Base-by-base conservation (phyloP, 2,797 vertebrate species). In the Myiothlypis chrysogaster region DNA sequence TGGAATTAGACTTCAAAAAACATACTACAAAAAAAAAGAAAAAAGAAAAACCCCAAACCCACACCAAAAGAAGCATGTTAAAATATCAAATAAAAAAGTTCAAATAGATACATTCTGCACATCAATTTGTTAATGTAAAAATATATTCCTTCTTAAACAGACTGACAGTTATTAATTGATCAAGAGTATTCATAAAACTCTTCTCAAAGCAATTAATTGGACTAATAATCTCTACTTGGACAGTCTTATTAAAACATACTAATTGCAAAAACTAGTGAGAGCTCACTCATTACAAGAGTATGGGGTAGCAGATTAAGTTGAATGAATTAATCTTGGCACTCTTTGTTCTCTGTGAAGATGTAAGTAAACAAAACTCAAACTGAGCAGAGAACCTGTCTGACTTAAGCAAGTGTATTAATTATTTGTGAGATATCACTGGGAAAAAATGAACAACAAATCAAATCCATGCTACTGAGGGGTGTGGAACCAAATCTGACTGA, bases 121-220 rank as follows among this genome's bases (percentile, higher is more conserved):
- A 60, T 63, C 55, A 56, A 7, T 92, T 89, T 93, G 39, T 89
- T 94, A 5, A 34, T 65, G 28, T 93, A 87, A 95, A 85, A 93
- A 43, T 93, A 24, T 50, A 55, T 90, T 96, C 65, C 27, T 66
- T 93, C 87, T 95, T 79, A 95, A 94, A 91, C 86, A 50, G 76
- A 70, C 63, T 78, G 32, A 5, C 32, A 64, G 14, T 69, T 61
- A 59, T 71, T 95, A 93, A 85, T 53, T 93, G 73, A 95, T 85
- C 75, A 96, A 55, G 89, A 85, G 17, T 89, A 83, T 94, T 95
- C 65, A 49, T 87, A 90, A 95, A 77, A 93, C 32, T 72, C 63
- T 94, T 96, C 70, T 87, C 63, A 84, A 93, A 96, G 32, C 79
- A 96, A 94, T 92, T 95, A 95, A 95, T 91, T 95, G 73, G 73